Percentiles rank a stretch among this genome's conserved stretches.
phyloP scores from a whole-genome alignment of 2,888 invertebrate genomes.

The Tetropium fuscum region DNA sequence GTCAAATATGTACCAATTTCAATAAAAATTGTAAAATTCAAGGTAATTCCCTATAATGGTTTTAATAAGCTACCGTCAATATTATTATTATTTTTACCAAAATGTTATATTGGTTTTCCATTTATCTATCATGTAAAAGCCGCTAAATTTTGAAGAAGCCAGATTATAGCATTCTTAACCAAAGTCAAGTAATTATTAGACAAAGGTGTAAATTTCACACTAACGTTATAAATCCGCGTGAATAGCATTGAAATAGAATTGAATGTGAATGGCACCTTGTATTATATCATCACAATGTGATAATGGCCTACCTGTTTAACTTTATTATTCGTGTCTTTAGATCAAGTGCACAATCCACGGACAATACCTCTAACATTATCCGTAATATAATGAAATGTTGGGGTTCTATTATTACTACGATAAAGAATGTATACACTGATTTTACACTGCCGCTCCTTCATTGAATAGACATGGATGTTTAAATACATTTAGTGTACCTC shows the following conservation, averaged over 20 bases:
- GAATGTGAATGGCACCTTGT: slow-evolving; percentile 59
- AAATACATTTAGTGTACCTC: slow-evolving; percentile 38
- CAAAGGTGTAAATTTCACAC: slow-evolving; percentile 41
- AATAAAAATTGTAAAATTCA: too few species aligned
- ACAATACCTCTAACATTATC: slow-evolving; percentile 64
- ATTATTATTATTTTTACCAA: too few species aligned
- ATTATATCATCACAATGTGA: slow-evolving; percentile 62
- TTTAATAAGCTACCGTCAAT: too few species aligned
- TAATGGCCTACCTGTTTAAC: slow-evolving; percentile 64
- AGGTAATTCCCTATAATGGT: too few species aligned
- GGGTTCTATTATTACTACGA: slow-evolving; percentile 61
- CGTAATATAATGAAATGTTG: slow-evolving; percentile 64
- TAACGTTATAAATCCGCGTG: slow-evolving; percentile 46
- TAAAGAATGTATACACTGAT: slow-evolving; percentile 62
- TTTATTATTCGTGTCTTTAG: slow-evolving; percentile 64
- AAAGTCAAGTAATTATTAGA: slow-evolving; percentile 21
- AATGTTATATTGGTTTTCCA: too few species aligned
- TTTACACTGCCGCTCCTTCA: slow-evolving; percentile 56
- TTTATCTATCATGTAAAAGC: too few species aligned
- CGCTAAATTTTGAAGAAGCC: too few species aligned
- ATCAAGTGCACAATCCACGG: slow-evolving; percentile 65
- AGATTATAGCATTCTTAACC: slow-evolving; percentile 18
- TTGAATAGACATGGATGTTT: slow-evolving; percentile 40
- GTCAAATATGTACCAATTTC: too few species aligned
- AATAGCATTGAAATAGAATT: slow-evolving; percentile 47